Conservation (phyloP, 2,797 vertebrate genomes). For the Odontamblyopus lacepedii region DNA sequence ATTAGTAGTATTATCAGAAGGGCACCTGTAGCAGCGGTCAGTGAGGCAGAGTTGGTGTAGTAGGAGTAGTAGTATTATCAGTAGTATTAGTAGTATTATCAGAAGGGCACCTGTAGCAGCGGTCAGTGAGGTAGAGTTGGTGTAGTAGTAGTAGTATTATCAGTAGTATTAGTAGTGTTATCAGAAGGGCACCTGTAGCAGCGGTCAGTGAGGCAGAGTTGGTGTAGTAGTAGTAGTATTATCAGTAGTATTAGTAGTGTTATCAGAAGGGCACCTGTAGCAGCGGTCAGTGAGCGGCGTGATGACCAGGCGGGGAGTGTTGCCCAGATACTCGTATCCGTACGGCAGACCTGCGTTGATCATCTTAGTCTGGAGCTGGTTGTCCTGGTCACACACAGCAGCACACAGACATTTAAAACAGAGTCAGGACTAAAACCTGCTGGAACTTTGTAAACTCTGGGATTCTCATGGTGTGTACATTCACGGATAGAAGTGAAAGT, state of each 20-base stretch:
- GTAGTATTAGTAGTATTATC: neutral
- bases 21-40: neutral
- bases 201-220: neutral
- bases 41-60: neutral
- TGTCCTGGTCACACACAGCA: conserved; percentile 71
- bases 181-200: too few species aligned
- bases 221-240: neutral
- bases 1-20: neutral
- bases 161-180: neutral
- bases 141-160: neutral
- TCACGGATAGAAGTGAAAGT: too few species aligned
- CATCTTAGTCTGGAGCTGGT: conserved; percentile 90
- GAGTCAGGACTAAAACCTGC: too few species aligned
- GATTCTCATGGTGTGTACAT: too few species aligned
- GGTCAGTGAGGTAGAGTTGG: conserved; percentile 79
- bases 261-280: conserved; percentile 81
- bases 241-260: neutral
- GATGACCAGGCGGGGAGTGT: conserved; percentile 89
- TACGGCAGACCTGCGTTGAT: conserved; percentile 90
- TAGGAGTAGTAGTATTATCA: neutral
- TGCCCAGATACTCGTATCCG: conserved; percentile 92
- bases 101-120: conserved; percentile 87
- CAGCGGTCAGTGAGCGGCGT: conserved; percentile 93
- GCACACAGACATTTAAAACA: neutral
- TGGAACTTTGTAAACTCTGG: too few species aligned